Base-by-base conservation (phyloP, 2,888 invertebrate genomes). In the Troilus luridus region DNA sequence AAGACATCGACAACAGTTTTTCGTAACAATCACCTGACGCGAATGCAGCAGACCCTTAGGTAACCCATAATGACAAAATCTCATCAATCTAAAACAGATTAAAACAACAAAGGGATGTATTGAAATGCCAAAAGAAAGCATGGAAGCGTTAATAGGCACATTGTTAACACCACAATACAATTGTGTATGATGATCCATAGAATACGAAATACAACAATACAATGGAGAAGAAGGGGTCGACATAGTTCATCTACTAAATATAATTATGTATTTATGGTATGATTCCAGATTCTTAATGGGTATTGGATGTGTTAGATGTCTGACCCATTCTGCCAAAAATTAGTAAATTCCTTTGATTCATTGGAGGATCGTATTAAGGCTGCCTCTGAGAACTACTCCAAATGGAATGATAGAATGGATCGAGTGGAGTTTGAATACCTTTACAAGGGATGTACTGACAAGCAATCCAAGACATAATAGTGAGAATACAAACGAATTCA, bases 41-140 rank as follows among this genome's bases (percentile, higher is more conserved):
- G 27, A 77, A 77, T 77, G 72, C 72, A 77, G 17, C 41, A 5
- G 27, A 19, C 17, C 2, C 8, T n/a, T 72, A 41, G 41, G 41
- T 41, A 17, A 77, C 41, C 27, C 41, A 27, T 41, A 77, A 77
- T 41, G 72, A 77, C 72, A 77, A 77, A 41, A 27, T 19, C 41
- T 41, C 41, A 77, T 77, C 72, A 77, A 77, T 77, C 72, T 41
- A 41, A 77, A 77, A 41, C 41, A 77, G 72, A 77, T 77, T 77
- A 77, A 77, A 77, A 77, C 7, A 77, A 77, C 72, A 77, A 77
- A 77, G 19, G 72, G 10, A 6, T 27, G 27, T 41, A 77, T 77
- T 41, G 72, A 77, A 77, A 77, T 77, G 27, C 72, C 72, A 77
- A 41, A 77, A 19, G 72, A 77, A 77, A 77, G 67, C 67, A 67